Evolutionary conservation across 2,113 vertebrate species (phyloP).

Genomic region (Silurus glanis): DNA sequence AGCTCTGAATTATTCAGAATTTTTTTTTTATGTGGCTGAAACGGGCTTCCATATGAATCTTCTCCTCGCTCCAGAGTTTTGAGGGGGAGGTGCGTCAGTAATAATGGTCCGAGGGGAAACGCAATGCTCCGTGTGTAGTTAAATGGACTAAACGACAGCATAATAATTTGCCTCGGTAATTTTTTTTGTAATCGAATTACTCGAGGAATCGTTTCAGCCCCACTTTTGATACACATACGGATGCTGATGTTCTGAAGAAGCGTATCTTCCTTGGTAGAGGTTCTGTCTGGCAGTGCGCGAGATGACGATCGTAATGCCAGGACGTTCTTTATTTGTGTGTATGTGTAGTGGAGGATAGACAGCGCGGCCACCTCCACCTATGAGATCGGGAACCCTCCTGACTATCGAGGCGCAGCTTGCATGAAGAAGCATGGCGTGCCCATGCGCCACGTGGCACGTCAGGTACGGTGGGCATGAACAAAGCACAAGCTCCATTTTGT

Average conservation of each 20-base stretch:
- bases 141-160: too few species aligned
- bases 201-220: too few species aligned
- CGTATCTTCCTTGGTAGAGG: neutral
- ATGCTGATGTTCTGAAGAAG: neutral
- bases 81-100: too few species aligned
- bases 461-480: constrained; percentile 79
- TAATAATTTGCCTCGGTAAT: too few species aligned
- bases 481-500: constrained; percentile 63
- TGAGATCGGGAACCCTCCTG: constrained; percentile 93
- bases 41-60: too few species aligned
- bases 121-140: too few species aligned
- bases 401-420: constrained; percentile 89
- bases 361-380: constrained; percentile 95
- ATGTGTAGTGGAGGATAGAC: constrained; percentile 96
- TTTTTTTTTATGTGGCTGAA: too few species aligned
- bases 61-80: too few species aligned
- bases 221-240: neutral
- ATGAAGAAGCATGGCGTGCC: constrained; percentile 87
- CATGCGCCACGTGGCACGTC: constrained; percentile 89
- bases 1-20: too few species aligned
- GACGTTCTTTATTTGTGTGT: constrained; percentile 12
- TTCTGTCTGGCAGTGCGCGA: neutral
- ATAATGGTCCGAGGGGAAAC: too few species aligned
- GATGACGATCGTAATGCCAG: neutral
- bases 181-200: too few species aligned